Percentiles rank a stretch among this genome's conserved stretches.
phyloP scores from a whole-genome alignment of 2,113 vertebrate species.

The Trachemys scripta region DNA sequence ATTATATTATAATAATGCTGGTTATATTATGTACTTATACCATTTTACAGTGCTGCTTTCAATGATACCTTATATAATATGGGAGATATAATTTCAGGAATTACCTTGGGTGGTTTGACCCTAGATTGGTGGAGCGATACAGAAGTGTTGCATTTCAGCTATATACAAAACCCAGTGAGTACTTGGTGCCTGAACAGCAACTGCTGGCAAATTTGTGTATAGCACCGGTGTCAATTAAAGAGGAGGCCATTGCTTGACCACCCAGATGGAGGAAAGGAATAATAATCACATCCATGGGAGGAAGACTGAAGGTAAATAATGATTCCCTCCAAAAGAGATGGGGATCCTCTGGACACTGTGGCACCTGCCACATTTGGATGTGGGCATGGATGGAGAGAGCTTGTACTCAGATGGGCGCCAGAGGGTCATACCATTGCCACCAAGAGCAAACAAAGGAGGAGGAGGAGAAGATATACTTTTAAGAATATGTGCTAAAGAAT shows the following conservation, averaged over 20 bases:
- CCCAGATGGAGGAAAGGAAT: not conserved
- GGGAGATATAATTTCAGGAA: not conserved
- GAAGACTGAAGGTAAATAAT: accelerated
- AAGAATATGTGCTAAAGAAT: not conserved
- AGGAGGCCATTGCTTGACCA: accelerated
- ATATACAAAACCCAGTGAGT: not conserved
- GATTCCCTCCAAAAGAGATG: accelerated
- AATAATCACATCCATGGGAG: not conserved
- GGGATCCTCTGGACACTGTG: not conserved
- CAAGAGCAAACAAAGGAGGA: conserved; percentile 1
- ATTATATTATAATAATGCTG: not conserved
- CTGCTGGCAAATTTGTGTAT: not conserved
- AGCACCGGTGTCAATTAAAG: not conserved
- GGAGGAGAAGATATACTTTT: not conserved
- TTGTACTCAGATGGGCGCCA: not conserved
- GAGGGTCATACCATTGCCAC: not conserved
- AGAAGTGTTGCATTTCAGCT: not conserved
- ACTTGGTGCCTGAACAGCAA: not conserved
- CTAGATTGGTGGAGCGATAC: not conserved
- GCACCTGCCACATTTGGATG: not conserved
- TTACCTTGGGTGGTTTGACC: not conserved
- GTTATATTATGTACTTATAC: not conserved
- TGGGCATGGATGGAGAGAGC: not conserved
- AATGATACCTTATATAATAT: not conserved
- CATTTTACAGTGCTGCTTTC: not conserved